A percentile compares a stretch with the other conserved stretches of the same genome.
Evolutionary conservation across 92 coral and sea anemone genomes (phyloP).

Genomic region (Epizoanthus ramosus): DNA sequence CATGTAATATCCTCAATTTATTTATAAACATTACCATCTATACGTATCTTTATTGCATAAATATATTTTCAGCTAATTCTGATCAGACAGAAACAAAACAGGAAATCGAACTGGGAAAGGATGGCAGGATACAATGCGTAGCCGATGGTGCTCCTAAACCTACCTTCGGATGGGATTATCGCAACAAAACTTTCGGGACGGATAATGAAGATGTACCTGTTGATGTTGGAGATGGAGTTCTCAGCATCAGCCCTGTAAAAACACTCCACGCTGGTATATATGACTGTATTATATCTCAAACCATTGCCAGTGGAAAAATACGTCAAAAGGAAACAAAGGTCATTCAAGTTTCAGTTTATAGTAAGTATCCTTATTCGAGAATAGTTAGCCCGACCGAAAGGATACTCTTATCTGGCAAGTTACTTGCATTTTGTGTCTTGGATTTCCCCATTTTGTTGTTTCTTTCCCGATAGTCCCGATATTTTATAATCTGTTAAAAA

Average conservation of each 20-base stretch:
- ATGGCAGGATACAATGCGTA: not conserved
- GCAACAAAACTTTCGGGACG: not conserved
- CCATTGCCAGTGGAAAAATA: not conserved
- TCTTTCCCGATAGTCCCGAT: no score
- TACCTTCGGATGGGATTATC: not conserved
- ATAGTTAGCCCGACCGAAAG: no score
- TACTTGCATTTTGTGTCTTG: no score
- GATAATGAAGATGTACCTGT: not conserved
- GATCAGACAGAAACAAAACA: not conserved
- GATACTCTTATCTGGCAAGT: no score
- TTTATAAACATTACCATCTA: no score
- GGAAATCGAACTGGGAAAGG: not conserved
- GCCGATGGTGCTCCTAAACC: slow-evolving; percentile 22
- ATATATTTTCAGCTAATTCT: not conserved
- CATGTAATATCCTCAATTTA: no score
- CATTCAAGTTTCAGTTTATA: slow-evolving; percentile 4
- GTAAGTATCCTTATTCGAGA: not conserved
- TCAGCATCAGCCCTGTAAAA: not conserved
- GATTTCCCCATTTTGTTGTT: no score
- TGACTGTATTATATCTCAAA: not conserved
- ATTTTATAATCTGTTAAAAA: no score
- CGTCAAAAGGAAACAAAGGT: not conserved
- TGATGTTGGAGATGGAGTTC: not conserved
- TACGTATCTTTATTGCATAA: no score
- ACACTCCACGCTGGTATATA: slow-evolving; percentile 10